These are phyloP conservation scores for Aurelia sp. DNA, from an alignment of 30 jellyfish, hydroid and myxozoan species.

Conservation along the genomic window DNA sequence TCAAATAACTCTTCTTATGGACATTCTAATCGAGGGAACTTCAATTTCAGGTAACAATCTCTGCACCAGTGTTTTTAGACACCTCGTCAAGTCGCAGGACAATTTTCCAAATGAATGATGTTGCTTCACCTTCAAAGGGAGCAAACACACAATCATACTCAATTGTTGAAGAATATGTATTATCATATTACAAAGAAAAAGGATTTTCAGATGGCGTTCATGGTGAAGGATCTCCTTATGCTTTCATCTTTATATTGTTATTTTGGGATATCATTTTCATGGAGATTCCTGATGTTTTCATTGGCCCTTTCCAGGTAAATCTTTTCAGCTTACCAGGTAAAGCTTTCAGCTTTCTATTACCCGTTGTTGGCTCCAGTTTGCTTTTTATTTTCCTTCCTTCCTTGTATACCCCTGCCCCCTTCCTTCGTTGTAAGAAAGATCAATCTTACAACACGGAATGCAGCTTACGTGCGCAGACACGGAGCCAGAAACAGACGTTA, in stretches of 20 bases:
- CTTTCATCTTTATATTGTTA: constrained; percentile 66
- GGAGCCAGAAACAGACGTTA: too few relatives aligned
- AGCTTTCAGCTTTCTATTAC: neutral
- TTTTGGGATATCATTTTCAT: constrained; percentile 94
- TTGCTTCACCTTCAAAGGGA: constrained; percentile 2
- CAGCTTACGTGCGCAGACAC: too few relatives aligned
- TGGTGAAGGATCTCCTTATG: constrained; percentile 90
- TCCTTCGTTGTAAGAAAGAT: too few relatives aligned
- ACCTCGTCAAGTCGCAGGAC: constrained; percentile 87
- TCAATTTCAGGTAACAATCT: constrained; percentile 56
- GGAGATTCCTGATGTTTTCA: constrained; percentile 77
- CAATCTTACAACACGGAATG: too few relatives aligned
- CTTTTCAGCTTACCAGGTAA: neutral
- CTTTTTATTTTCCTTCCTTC: neutral
- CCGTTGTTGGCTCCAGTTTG: neutral
- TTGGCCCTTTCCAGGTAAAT: constrained; percentile 82
- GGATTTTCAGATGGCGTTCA: constrained; percentile 91
- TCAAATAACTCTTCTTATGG: too few relatives aligned
- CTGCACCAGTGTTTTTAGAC: constrained; percentile 85
- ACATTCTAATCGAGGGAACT: too few relatives aligned
- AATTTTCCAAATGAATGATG: constrained; percentile 50
- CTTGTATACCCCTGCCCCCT: too few relatives aligned
- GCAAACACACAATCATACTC: constrained; percentile 44
- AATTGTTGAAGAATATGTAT: constrained; percentile 75
- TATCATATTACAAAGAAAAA: constrained; percentile 62